Percentiles rank a stretch among this genome's conserved stretches.
phyloP scores from a whole-genome alignment of 2,113 vertebrate species.

The Lucifuga dentata region DNA sequence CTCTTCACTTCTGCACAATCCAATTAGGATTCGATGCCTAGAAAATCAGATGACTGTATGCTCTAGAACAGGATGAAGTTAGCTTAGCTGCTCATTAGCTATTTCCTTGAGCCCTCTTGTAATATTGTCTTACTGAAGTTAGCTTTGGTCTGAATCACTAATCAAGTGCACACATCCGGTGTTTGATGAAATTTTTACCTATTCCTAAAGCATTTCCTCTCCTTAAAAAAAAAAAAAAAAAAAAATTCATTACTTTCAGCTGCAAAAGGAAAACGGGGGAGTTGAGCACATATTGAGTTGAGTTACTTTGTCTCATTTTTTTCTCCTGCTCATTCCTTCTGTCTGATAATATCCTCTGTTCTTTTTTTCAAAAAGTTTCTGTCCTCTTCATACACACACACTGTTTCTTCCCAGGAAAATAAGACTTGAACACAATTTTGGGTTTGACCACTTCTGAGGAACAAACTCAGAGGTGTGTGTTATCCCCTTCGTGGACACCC shows the following conservation, averaged over 20 bases:
- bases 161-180: constrained; percentile 76
- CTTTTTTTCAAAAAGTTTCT: not conserved
- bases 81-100: constrained; percentile 76
- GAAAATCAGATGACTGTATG: constrained; percentile 67
- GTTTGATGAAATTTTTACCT: constrained; percentile 76
- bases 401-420: constrained; percentile 41
- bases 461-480: constrained; percentile 6
- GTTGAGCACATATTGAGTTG: constrained; percentile 39
- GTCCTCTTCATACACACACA: constrained; percentile 15
- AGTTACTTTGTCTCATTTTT: constrained; percentile 50
- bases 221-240: constrained; percentile 49
- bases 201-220: constrained; percentile 74
- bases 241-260: constrained; percentile 72
- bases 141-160: constrained; percentile 75
- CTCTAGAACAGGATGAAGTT: constrained; percentile 64
- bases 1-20: constrained; percentile 69
- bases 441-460: constrained; percentile 16
- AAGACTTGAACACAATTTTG: constrained; percentile 9
- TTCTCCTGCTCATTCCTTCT: constrained; percentile 43
- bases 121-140: constrained; percentile 76
- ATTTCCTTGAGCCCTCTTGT: constrained; percentile 72
- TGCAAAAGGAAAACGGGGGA: constrained; percentile 41
- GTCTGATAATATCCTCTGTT: constrained; percentile 50
- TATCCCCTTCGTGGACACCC: constrained; percentile 34
- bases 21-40: constrained; percentile 68